Conservation (phyloP, 1,140 invertebrate species). For the Phthorimaea operculella region DNA sequence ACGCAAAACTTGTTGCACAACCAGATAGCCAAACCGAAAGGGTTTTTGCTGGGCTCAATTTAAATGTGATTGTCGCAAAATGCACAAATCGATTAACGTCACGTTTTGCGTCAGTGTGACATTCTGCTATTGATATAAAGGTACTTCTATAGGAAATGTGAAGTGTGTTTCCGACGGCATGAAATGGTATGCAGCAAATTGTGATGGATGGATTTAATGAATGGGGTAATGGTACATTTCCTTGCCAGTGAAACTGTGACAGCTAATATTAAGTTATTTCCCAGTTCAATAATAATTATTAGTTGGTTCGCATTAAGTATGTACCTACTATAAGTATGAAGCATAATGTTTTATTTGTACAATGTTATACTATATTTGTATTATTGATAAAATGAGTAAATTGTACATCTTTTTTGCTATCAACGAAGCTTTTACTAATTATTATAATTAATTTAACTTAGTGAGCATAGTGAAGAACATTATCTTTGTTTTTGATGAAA, state of each 20-base stretch:
- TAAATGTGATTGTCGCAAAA: no score
- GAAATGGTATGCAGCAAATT: neutral
- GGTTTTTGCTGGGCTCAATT: no score
- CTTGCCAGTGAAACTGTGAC: conserved; percentile 30
- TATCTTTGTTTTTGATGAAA: no score
- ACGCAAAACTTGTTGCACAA: no score
- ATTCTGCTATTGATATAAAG: neutral
- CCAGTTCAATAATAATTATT: neutral
- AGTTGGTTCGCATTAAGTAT: neutral
- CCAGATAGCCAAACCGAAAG: no score
- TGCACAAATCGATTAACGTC: no score
- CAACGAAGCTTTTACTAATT: neutral
- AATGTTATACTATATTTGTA: neutral
- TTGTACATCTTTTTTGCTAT: neutral
- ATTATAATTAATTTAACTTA: no score
- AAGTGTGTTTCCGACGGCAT: neutral
- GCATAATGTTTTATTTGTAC: conserved; percentile 14
- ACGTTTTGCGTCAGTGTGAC: no score
- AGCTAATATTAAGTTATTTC: conserved; percentile 1
- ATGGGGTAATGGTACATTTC: conserved; percentile 5
- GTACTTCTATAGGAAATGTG: neutral
- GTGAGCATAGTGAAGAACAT: no score
- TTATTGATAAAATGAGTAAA: neutral
- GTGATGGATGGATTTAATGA: neutral
- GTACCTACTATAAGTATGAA: conserved; percentile 1